Percentiles rank a stretch among this genome's conserved stretches.
Evolutionary conservation across 2,888 invertebrate species (phyloP).

Genomic region (Halictus ligatus): DNA sequence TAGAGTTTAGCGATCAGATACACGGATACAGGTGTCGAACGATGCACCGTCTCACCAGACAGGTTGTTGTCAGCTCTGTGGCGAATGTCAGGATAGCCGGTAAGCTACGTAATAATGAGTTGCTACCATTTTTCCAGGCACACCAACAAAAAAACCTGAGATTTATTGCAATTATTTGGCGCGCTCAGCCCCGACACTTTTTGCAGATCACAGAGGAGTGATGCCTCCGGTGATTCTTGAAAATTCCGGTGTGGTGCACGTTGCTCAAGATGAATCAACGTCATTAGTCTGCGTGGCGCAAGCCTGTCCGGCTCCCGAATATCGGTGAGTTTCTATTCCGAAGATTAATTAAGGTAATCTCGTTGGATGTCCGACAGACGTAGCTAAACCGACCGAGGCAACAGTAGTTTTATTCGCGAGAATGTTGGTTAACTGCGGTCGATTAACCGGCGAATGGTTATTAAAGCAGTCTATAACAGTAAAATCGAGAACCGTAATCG

Average conservation of each 20-base stretch:
- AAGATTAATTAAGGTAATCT: slow-evolving; percentile 41
- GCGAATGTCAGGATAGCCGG: slow-evolving; percentile 90
- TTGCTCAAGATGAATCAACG: slow-evolving; percentile 90
- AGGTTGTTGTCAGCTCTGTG: slow-evolving; percentile 89
- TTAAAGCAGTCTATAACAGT: too few species aligned
- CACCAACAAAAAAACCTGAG: background rate
- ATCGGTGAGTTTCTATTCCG: slow-evolving; percentile 86
- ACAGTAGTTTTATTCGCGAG: slow-evolving; percentile 4
- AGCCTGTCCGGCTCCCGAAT: slow-evolving; percentile 92
- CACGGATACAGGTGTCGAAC: slow-evolving; percentile 90
- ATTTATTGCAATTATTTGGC: slow-evolving; percentile 17
- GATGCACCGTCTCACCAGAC: slow-evolving; percentile 90
- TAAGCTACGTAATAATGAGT: slow-evolving; percentile 79
- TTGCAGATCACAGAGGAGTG: slow-evolving; percentile 90
- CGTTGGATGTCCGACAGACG: slow-evolving; percentile 8
- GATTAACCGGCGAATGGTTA: background rate
- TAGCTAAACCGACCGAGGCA: background rate
- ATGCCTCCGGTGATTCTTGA: slow-evolving; percentile 90
- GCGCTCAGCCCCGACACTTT: slow-evolving; percentile 30
- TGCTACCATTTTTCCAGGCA: background rate
- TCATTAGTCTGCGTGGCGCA: slow-evolving; percentile 92
- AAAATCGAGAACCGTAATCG: too few species aligned
- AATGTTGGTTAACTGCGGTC: background rate
- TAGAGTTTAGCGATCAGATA: slow-evolving; percentile 91
- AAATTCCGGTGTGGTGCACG: slow-evolving; percentile 89